Percentiles rank a stretch among this genome's conserved stretches.
Evolutionary conservation across 2,888 invertebrate species (phyloP).

Genomic region (Dione vanillae): DNA sequence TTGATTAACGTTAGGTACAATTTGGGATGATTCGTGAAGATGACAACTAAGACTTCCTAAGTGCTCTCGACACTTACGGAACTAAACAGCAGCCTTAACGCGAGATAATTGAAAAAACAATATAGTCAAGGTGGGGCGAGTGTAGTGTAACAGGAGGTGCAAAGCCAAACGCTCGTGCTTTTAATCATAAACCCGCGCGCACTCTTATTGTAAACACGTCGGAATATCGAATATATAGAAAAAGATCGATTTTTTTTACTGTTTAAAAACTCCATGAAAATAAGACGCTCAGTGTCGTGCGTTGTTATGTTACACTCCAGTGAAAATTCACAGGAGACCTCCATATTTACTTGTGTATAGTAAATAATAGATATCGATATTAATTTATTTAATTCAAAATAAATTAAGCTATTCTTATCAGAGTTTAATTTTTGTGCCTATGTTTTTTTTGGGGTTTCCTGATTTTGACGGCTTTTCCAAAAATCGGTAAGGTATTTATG

Average conservation of each 20-base stretch:
- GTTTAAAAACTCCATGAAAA: slow-evolving; percentile 57
- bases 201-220: slow-evolving; percentile 60
- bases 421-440: slow-evolving; percentile 37
- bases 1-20: slow-evolving; percentile 2
- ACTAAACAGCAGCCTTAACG: slow-evolving; percentile 57
- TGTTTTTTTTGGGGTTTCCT: slow-evolving; percentile 38
- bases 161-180: slow-evolving; percentile 62
- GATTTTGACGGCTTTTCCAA: slow-evolving; percentile 12
- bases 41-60: slow-evolving; percentile 41
- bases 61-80: slow-evolving; percentile 37
- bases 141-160: slow-evolving; percentile 56
- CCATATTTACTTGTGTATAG: slow-evolving; percentile 57
- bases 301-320: slow-evolving; percentile 63
- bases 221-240: slow-evolving; percentile 25
- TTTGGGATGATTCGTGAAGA: slow-evolving; percentile 20
- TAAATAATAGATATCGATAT: neutral
- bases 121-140: slow-evolving; percentile 64
- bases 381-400: slow-evolving; percentile 45
- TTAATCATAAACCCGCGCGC: slow-evolving; percentile 56
- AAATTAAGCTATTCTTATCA: slow-evolving; percentile 46
- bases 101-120: slow-evolving; percentile 67
- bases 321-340: slow-evolving; percentile 70
- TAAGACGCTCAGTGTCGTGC: slow-evolving; percentile 68
- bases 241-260: neutral
- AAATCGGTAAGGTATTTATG: slow-evolving; percentile 23